Conservation (phyloP, 2,113 vertebrate genomes). For the Cyprinus carpio region DNA sequence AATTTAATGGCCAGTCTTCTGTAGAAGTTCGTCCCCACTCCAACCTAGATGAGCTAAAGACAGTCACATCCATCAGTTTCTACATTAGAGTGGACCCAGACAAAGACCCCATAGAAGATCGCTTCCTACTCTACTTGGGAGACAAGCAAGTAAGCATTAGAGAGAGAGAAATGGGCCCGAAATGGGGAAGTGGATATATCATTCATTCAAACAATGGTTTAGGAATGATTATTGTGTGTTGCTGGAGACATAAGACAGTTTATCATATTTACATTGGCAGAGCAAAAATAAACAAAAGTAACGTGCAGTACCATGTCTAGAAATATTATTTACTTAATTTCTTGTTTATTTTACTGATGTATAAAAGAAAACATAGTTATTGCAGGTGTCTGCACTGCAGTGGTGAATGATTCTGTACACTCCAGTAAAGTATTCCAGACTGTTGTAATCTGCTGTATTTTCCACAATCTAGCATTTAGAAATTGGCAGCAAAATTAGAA, state of each 20-base stretch:
- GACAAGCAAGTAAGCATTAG: constrained; percentile 83
- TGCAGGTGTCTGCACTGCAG: not conserved
- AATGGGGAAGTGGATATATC: not conserved
- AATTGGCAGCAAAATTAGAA: not conserved
- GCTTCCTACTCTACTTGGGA: constrained; percentile 92
- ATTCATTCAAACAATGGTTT: not conserved
- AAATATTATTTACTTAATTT: not conserved
- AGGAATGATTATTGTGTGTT: not conserved
- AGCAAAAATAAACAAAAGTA: not conserved
- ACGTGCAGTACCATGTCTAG: not conserved
- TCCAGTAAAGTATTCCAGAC: not conserved
- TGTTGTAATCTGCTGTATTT: not conserved
- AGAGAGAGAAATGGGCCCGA: not conserved
- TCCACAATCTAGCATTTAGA: not conserved
- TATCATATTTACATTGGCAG: not conserved
- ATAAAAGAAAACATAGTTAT: not conserved
- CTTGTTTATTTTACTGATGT: not conserved
- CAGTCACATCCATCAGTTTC: constrained; percentile 90
- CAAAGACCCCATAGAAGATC: constrained; percentile 79
- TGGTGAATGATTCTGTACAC: not conserved
- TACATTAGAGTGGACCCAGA: constrained; percentile 85
- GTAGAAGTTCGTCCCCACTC: constrained; percentile 88
- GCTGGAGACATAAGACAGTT: not conserved
- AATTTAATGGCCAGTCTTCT: constrained; percentile 89
- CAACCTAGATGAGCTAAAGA: constrained; percentile 86